These are phyloP conservation scores for Apocrypta bakeri DNA, from an alignment of 1,140 invertebrate genomes.

Conservation along the genomic window DNA sequence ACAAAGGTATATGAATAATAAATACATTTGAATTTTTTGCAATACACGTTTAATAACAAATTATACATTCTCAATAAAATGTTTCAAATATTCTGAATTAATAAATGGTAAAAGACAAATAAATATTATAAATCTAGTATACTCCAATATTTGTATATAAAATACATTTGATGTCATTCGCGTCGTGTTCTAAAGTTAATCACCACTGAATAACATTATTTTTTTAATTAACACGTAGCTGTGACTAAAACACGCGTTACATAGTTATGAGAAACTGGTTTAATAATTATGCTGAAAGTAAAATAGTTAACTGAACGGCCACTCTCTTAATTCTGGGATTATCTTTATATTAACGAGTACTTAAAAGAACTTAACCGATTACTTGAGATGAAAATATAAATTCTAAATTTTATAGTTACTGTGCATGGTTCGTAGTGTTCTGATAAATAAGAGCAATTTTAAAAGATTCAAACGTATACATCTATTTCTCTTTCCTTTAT, in stretches of 20 bases:
- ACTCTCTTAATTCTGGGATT: not conserved
- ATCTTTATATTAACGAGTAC: not conserved
- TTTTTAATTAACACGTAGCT: constrained; percentile 12
- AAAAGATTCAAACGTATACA: not conserved
- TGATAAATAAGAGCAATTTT: constrained; percentile 1
- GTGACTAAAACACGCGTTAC: not conserved
- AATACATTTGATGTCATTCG: not conserved
- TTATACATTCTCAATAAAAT: constrained; percentile 40
- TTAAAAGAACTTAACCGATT: not conserved
- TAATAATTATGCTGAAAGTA: not conserved
- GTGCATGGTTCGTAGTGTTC: not conserved
- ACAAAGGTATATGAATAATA: constrained; percentile 24
- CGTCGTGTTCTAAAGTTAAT: not conserved
- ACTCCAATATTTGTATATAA: constrained; percentile 39
- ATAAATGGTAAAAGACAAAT: constrained; percentile 26
- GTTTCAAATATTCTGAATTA: constrained; percentile 24
- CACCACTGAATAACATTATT: constrained; percentile 23
- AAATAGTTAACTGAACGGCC: not conserved
- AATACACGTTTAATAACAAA: constrained; percentile 43
- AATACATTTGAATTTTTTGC: constrained; percentile 13
- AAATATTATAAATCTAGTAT: constrained; percentile 40
- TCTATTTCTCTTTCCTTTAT: not conserved
- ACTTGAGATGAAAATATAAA: not conserved
- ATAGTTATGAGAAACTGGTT: not conserved
- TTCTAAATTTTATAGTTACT: not conserved